These are phyloP conservation scores for Sandelia bainsii DNA, from an alignment of 2,797 vertebrate species.

Conservation along the genomic window DNA sequence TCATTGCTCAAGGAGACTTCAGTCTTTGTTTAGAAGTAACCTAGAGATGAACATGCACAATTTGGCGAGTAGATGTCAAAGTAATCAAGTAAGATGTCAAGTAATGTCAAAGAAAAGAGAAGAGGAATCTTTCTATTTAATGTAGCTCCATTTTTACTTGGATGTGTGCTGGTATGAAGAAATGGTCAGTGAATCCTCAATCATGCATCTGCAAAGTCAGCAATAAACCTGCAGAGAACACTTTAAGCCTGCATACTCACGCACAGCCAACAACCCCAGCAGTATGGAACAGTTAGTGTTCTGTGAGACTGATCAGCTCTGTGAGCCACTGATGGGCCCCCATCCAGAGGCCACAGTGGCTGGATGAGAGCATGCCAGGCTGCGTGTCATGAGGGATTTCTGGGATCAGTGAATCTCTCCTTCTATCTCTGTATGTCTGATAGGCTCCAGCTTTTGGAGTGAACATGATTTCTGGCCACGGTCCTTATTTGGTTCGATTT, in stretches of 20 bases:
- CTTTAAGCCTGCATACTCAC: conserved; percentile 70
- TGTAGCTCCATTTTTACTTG: conserved; percentile 27
- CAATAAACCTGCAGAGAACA: conserved; percentile 63
- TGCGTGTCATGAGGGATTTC: conserved; percentile 67
- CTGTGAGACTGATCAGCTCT: conserved; percentile 60
- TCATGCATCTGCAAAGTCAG: conserved; percentile 60
- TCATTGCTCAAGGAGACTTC: conserved; percentile 37
- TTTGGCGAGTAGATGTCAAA: neutral
- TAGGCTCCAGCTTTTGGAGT: conserved; percentile 47
- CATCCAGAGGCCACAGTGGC: conserved; percentile 71
- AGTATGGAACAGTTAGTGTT: conserved; percentile 53
- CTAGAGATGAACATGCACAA: conserved; percentile 12
- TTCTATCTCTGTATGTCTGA: conserved; percentile 60
- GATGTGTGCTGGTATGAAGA: conserved; percentile 42
- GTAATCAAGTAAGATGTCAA: too few species aligned
- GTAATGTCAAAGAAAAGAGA: conserved; percentile 9
- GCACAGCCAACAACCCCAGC: conserved; percentile 44
- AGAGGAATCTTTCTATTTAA: conserved; percentile 23
- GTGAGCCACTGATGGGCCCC: conserved; percentile 59
- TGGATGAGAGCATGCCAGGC: conserved; percentile 60
- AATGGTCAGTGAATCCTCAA: conserved; percentile 26
- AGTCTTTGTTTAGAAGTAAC: conserved; percentile 35
- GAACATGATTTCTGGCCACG: conserved; percentile 55
- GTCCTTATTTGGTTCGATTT: conserved; percentile 77
- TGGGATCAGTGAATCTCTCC: conserved; percentile 71